phyloP scores from a whole-genome alignment of 2,113 vertebrate species.

The Cacatua alba region DNA sequence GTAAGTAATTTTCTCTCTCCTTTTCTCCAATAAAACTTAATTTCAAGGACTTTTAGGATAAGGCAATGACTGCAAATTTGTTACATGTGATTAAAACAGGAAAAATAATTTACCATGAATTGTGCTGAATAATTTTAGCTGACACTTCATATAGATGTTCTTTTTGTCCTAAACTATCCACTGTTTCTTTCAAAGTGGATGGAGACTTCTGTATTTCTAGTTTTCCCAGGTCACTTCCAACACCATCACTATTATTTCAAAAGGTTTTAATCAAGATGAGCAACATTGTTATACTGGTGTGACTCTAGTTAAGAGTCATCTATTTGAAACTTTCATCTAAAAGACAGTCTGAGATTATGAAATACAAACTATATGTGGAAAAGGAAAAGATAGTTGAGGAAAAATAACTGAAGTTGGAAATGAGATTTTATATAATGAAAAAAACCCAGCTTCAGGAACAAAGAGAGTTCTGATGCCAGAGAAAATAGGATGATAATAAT shows the following conservation, averaged over 20 bases:
- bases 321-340: background rate
- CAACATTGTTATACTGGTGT: background rate
- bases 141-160: background rate
- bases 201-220: background rate
- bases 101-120: background rate
- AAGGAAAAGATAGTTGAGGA: background rate
- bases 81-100: background rate
- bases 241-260: background rate
- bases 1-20: background rate
- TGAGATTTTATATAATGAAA: background rate
- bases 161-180: background rate
- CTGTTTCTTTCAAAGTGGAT: background rate
- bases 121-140: background rate
- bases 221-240: background rate
- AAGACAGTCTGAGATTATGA: background rate
- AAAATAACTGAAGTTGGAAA: background rate
- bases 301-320: background rate
- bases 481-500: background rate
- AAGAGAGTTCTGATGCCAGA: background rate
- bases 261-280: background rate
- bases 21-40: constrained; percentile 16
- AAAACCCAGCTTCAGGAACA: background rate
- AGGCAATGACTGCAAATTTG: background rate
- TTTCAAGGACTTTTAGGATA: constrained; percentile 27
- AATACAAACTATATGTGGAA: background rate